Base-by-base conservation (phyloP, 2,113 vertebrate species). In the Odontesthes bonariensis region DNA sequence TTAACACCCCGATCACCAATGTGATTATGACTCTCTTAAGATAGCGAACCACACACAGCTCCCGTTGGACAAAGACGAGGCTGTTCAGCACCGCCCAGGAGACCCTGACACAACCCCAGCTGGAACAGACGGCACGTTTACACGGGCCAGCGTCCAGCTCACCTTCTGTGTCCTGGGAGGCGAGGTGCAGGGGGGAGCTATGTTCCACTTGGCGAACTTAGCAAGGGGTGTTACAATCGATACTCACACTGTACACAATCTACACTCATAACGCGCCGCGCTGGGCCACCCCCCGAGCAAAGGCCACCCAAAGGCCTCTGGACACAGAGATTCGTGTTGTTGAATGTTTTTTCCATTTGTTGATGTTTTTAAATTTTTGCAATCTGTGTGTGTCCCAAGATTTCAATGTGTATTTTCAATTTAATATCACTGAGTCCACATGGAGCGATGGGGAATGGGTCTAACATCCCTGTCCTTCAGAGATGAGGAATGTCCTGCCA, bases 1-100 rank as follows among this genome's bases (percentile, higher is more conserved):
- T 91, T 91, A 83, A 90, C 84, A 82, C 85, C 76, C 75, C 20
- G 62, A 88, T 84, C 58, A 61, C 63, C 66, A 8, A 84, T 80
- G 88, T 85, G 86, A 91, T 93, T 89, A 92, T 71, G 79, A 89
- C 88, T 90, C 88, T 93, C 80, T 89, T 89, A 89, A 91, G 92
- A 92, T 90, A 90, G 83, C 8, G 66, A 90, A 81, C 85, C 89
- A 92, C 90, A 89, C 84, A 70, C 91, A 85, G 89, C 69, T 78
- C 69, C 82, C 14, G 59, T 66, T 69, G 78, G 83, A 93, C 92
- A 93, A 92, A 91, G 88, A 82, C 51, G 3, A 71, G 83, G 79
- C 79, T 93, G 90, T 93, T 75, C 81, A 68, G 54, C 67, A 3
- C 77, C 13, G 67, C 81, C 85, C 73, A 23, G 82, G 62, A 86